Conservation (phyloP, 2,888 invertebrate species). For the Xestia rhomboidea region DNA sequence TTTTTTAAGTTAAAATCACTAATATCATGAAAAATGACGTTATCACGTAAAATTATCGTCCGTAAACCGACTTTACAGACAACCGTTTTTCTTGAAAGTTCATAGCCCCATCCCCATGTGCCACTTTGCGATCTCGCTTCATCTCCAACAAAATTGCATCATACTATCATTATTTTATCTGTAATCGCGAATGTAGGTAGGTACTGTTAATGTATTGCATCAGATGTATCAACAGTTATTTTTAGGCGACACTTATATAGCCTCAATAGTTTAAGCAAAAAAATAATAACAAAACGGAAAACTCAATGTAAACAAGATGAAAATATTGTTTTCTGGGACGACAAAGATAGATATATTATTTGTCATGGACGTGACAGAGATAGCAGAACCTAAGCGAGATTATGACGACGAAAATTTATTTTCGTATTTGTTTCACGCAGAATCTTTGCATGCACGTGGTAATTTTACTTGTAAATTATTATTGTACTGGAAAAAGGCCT, state of each 20-base stretch:
- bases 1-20: too few species aligned
- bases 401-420: slow-evolving; percentile 13
- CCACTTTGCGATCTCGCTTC: slow-evolving; percentile 36
- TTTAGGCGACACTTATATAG: slow-evolving; percentile 1
- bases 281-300: slow-evolving; percentile 3
- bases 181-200: slow-evolving; percentile 13
- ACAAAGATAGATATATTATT: slow-evolving; percentile 33
- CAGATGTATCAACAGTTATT: background rate
- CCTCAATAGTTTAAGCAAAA: background rate
- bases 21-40: too few species aligned
- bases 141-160: slow-evolving; percentile 56
- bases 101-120: slow-evolving; percentile 13
- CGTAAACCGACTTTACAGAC: too few species aligned
- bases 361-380: slow-evolving; percentile 34
- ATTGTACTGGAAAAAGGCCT: background rate
- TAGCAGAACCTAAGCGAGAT: slow-evolving; percentile 16
- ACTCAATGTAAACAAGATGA: slow-evolving; percentile 29
- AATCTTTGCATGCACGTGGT: background rate
- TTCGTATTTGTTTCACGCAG: slow-evolving; percentile 30
- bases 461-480: background rate
- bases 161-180: slow-evolving; percentile 7
- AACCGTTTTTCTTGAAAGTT: background rate
- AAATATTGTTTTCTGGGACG: slow-evolving; percentile 20
- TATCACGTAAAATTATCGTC: too few species aligned
- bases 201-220: slow-evolving; percentile 9